phyloP scores from a whole-genome alignment of 2,888 invertebrate species.

The Rhogogaster chlorosoma region DNA sequence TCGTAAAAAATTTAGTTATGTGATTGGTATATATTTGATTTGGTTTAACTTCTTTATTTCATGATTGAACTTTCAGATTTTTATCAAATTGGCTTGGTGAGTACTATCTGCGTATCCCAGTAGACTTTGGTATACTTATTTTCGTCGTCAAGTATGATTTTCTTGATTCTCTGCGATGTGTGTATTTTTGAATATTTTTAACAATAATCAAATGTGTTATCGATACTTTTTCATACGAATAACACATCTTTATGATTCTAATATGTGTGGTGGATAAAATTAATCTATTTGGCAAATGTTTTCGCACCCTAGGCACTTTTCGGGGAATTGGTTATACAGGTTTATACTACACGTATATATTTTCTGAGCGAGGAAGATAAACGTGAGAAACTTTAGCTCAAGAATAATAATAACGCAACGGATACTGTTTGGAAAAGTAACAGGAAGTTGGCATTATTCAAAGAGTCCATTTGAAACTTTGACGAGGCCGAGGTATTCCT shows the following conservation, averaged over 20 bases:
- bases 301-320: too few species aligned
- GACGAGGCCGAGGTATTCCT: slow-evolving; percentile 4
- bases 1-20: too few species aligned
- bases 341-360: not conserved
- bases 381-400: not conserved
- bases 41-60: too few species aligned
- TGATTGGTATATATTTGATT: too few species aligned
- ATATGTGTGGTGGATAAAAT: too few species aligned
- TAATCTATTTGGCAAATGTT: too few species aligned
- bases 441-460: slow-evolving; percentile 22
- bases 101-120: not conserved
- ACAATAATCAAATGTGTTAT: too few species aligned
- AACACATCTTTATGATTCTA: too few species aligned
- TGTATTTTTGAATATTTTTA: too few species aligned
- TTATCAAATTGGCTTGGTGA: not conserved
- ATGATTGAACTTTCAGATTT: not conserved
- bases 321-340: too few species aligned
- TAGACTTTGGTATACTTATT: not conserved
- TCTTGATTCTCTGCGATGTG: too few species aligned
- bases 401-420: slow-evolving; percentile 1
- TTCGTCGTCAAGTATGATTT: not conserved
- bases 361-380: not conserved
- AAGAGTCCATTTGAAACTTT: slow-evolving; percentile 33
- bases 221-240: too few species aligned
- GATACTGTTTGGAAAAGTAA: slow-evolving; percentile 15